Conservation (phyloP, 2,113 vertebrate species). For the Gobius niger region DNA sequence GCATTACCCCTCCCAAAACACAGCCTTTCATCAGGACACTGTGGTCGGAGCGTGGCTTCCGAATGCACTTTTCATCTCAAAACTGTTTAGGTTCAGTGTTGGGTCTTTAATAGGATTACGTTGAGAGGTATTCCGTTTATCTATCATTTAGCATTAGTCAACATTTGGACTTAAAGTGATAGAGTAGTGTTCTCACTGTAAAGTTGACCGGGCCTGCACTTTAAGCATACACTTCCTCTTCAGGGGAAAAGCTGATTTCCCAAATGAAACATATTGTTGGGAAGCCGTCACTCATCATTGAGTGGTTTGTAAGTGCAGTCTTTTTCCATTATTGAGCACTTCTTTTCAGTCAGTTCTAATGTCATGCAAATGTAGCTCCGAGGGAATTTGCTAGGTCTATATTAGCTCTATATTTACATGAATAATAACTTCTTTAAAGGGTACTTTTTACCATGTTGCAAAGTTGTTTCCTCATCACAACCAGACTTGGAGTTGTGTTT, state of each 20-base stretch:
- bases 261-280: not conserved
- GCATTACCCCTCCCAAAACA: slow-evolving; percentile 36
- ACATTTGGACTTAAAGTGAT: slow-evolving; percentile 14
- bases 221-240: slow-evolving; percentile 36
- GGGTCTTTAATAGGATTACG: not conserved
- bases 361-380: not conserved
- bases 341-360: not conserved
- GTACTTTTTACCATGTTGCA: too few relatives aligned
- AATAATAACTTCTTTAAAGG: too few relatives aligned
- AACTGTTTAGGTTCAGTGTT: slow-evolving; percentile 2
- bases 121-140: not conserved
- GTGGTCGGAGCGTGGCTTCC: slow-evolving; percentile 17
- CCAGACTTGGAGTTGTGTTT: too few relatives aligned
- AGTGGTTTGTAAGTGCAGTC: not conserved
- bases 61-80: slow-evolving; percentile 7
- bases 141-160: slow-evolving; percentile 23
- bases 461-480: too few relatives aligned
- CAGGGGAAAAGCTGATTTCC: slow-evolving; percentile 14
- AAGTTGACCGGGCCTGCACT: slow-evolving; percentile 41
- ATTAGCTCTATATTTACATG: not conserved
- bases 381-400: not conserved
- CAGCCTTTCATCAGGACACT: slow-evolving; percentile 48
- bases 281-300: slow-evolving; percentile 22
- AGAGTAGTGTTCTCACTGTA: slow-evolving; percentile 29
- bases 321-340: not conserved